Conservation (phyloP, 2,113 vertebrate genomes). For the Archocentrus centrarchus region DNA sequence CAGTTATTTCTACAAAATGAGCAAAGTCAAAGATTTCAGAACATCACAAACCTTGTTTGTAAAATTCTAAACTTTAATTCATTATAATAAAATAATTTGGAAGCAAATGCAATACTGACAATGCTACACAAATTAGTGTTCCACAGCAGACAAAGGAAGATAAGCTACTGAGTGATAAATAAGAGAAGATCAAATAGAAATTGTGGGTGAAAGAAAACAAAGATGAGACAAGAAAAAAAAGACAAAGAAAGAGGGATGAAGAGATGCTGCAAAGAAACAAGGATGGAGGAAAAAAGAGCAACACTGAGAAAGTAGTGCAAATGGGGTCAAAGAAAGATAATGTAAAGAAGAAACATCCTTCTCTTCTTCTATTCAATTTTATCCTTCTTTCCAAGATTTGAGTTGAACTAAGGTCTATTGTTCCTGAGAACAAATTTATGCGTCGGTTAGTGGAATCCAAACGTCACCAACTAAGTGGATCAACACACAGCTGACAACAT, state of each 20-base stretch:
- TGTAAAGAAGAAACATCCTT: not conserved
- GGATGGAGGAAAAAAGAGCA: not conserved
- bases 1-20: not conserved
- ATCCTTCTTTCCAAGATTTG: slow-evolving; percentile 5
- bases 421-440: slow-evolving; percentile 31
- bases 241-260: not conserved
- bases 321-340: not conserved
- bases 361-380: not conserved
- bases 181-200: not conserved
- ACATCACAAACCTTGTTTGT: not conserved
- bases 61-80: not conserved
- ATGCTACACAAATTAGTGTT: not conserved
- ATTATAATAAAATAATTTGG: not conserved
- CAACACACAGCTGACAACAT: slow-evolving; percentile 20
- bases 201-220: not conserved
- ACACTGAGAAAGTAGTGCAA: not conserved
- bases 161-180: not conserved
- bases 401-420: slow-evolving; percentile 60
- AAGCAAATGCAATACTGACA: not conserved
- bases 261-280: not conserved
- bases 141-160: not conserved
- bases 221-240: not conserved
- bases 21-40: slow-evolving; percentile 1
- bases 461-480: slow-evolving; percentile 42
- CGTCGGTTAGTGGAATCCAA: slow-evolving; percentile 40